These are phyloP conservation scores for Mya arenaria DNA, from an alignment of 1,140 invertebrate genomes.

Conservation along the genomic window DNA sequence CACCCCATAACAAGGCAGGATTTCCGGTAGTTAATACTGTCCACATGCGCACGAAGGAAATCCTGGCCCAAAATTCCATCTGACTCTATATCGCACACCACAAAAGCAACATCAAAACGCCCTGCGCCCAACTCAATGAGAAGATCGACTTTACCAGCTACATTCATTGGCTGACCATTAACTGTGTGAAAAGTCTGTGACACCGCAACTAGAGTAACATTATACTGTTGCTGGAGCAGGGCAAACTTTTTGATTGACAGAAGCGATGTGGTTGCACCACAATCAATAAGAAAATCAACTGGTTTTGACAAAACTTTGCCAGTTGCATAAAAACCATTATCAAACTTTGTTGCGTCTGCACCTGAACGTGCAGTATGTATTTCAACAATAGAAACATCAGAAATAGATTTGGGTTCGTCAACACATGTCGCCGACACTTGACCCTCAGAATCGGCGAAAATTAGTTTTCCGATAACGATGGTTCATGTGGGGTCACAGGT, in stretches of 20 bases:
- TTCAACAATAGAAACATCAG: neutral
- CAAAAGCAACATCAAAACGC: neutral
- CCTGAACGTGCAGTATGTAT: slow-evolving; percentile 3
- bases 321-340: slow-evolving; percentile 5
- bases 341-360: neutral
- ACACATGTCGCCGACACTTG: neutral
- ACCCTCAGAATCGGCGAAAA: neutral
- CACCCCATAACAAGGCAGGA: neutral
- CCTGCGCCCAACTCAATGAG: neutral
- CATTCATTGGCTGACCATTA: neutral
- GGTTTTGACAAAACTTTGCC: neutral
- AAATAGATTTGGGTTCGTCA: neutral
- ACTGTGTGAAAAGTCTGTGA: neutral
- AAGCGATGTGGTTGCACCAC: neutral
- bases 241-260: neutral
- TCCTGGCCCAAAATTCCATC: slow-evolving; percentile 12
- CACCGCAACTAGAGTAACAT: neutral
- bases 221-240: neutral
- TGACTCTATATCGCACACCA: neutral
- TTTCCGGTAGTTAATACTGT: neutral
- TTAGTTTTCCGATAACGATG: neutral
- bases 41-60: neutral
- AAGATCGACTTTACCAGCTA: neutral
- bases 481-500: neutral
- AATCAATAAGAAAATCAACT: neutral